Evolutionary conservation across 2,113 vertebrate species (phyloP), one percentile per base, ranked within the genome.

Genomic region (Ceyx margarethae): DNA sequence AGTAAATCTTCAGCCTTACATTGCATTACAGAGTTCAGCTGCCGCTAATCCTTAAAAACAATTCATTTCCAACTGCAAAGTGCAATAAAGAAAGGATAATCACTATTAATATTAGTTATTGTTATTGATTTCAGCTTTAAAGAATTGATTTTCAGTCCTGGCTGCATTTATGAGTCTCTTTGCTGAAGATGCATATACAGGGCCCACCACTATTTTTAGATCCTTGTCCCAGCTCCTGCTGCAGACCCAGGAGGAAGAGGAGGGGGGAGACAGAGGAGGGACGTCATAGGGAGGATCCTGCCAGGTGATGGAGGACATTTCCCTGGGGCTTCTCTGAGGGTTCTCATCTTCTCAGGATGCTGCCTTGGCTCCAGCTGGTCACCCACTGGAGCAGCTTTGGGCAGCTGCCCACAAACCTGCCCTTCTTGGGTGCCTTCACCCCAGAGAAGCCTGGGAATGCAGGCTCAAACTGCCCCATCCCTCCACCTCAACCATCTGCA

Each of bases 41-140:
- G 84, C 75, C 0, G 85, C 74, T 91, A 65, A 92, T 91, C 93
- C 93, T 94, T 79, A 72, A 83, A 94, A 93, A 95, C 95, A 90
- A 91, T 94, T 75, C 95, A 89, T 95, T 94, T 79, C 93, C 94
- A 87, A 62, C 94, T 87, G 93, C 96, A 85, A 81, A 90, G 93
- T 76, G 81, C 95, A 89, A 93, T 94, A 89, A 92, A 95, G 97
- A 87, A 89, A 91, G 90, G 93, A 76, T 94, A 95, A 98, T 97
- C 96, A 96, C 97, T 96, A 97, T 97, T 97, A 97, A 97, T 97
- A 97, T 96, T 95, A 97, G 97, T 97, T 97, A 97, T 96, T 84
- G 97, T 92, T 97, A 97, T 97, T 96, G 97, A 98, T 98, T 97
- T 97, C 97, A 95, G 96, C 97, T 97, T 97, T 96, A 96, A 80